Evolutionary conservation across 2,797 vertebrate genomes (phyloP), one percentile per base, ranked within the genome.

Genomic region (Aeoliscus strigatus): DNA sequence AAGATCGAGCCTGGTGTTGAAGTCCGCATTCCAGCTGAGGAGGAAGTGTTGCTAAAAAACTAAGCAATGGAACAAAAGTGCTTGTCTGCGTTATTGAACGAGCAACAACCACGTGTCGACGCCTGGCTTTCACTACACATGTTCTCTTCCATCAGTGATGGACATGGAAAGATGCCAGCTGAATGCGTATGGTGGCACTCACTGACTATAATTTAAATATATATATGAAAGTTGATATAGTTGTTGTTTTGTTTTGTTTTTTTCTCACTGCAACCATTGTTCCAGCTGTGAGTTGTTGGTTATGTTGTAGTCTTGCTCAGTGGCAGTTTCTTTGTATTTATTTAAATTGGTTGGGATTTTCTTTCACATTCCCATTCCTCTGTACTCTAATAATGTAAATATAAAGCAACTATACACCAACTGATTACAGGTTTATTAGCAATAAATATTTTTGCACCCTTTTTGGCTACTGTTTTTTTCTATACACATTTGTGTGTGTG

Each of bases 361-460:
- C 75, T 80, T 86, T 86, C 81, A 85, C 86, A 68, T 86, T 83
- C 82, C 81, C 83, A 81, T 82, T 83, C 77, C 80, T 84, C 79
- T 87, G 83, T 88, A 87, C 79, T 77, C 86, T 87, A 79, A 84
- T 85, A 80, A 82, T 91, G 89, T 91, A 91, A 90, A 91, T 91
- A 90, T 84, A 85, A 85, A 84, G 79, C 86, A 89, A 85, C 86
- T 90, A 86, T 89, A 88, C 87, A 88, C 85, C 81, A 80, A 87
- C 86, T 88, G 88, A 88, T 86, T 75, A 86, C 87, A 88, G 80
- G 87, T 91, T 89, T 91, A 90, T 88, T 89, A 89, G 89, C 89
- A 91, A 90, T 91, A 91, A 91, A 90, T 91, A 91, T 90, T 91
- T 91, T 91, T 91, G 89, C 89, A 91, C 89, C 89, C 87, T 86